Base-by-base conservation (phyloP, 23 tunicate genomes). In the Styela plicata region DNA sequence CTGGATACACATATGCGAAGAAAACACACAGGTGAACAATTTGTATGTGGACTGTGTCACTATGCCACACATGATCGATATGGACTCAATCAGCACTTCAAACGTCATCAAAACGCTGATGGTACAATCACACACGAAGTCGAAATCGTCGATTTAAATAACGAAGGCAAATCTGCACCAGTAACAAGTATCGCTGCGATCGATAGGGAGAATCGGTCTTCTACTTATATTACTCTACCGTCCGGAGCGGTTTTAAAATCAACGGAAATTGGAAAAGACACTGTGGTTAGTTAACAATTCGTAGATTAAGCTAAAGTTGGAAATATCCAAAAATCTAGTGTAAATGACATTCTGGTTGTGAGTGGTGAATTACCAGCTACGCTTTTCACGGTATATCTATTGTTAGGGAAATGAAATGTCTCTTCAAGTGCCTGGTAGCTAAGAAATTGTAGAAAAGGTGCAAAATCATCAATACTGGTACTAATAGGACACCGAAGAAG, bases 11-110 rank as follows among this genome's bases (percentile, higher is more conserved):
- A 93, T 37, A 69, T 88, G 2, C 89, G 92, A 26, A 83, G 93
- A 2, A 85, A 82, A 84, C 98, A 93, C 81, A 93, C 98, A 3
- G 98, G 98, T 3, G 98, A 93, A 62, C 88, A 88, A 73, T 93
- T 93, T 69, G 87, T 88, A 17, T 93, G 98, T 67, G 93, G 89
- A 3, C 79, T 93, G 24, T 93, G 98, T 63, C 89, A 84, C 24
- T 93, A 83, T 34, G 76, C 83, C 18, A 93, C 98, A 21, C 87
- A 68, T 33, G 87, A 93, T 44, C 80, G 93, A 23, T 93, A 93
- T 78, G 89, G 78, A n/a, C 68, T 88, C 33, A 93, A 88, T 80
- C 94, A 93, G 63, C 98, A 93, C 36, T 88, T 93, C 70, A 93
- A 93, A 34, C 87, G 71, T 30, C 97, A 91, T 33, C 97, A 91